These are phyloP conservation scores for Euura lappo DNA, from an alignment of 1,140 invertebrate genomes.

Conservation along the genomic window DNA sequence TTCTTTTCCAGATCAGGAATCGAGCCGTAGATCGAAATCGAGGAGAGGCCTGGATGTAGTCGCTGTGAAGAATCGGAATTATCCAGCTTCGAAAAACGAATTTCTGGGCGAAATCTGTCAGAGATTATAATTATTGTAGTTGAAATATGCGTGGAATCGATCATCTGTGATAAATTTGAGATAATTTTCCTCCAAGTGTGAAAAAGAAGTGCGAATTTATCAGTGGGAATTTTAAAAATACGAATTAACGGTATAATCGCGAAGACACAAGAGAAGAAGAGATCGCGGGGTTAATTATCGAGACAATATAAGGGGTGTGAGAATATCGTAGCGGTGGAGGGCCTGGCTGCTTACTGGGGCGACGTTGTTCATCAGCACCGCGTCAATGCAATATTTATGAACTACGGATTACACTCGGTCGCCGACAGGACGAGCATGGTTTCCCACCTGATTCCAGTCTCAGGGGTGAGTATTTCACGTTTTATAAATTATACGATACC, in stretches of 20 bases:
- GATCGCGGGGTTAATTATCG: neutral
- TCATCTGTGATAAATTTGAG: no score
- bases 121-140: no score
- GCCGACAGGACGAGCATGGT: constrained; percentile 45
- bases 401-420: constrained; percentile 32
- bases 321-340: constrained; percentile 36
- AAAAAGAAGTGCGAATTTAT: neutral
- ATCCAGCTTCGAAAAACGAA: no score
- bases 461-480: constrained; percentile 39
- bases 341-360: constrained; percentile 35
- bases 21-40: no score
- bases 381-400: constrained; percentile 50
- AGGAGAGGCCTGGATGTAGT: no score
- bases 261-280: neutral
- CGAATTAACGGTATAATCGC: neutral
- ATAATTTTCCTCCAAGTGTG: no score
- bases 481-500: no score
- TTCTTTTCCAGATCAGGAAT: no score
- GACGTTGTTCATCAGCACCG: constrained; percentile 36
- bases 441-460: constrained; percentile 46
- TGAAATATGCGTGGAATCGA: no score
- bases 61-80: no score
- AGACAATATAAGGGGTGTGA: neutral
- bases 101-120: no score
- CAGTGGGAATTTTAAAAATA: neutral